phyloP scores from a whole-genome alignment of 2,888 invertebrate species.

The Drosophila engyochracea region DNA sequence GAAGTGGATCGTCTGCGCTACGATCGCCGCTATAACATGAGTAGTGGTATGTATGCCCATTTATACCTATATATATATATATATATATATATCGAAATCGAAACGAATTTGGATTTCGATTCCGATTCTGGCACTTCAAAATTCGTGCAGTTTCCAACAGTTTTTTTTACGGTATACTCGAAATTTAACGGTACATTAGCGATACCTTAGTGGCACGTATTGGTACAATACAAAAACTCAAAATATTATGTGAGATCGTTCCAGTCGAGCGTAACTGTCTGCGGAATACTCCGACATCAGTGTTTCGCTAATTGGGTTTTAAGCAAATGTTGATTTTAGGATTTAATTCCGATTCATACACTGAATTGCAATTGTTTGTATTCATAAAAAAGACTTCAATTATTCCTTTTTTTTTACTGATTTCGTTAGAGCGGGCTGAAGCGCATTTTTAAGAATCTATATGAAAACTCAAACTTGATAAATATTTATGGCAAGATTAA shows the following conservation, averaged over 20 bases:
- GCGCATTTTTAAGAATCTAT: neutral
- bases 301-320: neutral
- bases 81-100: neutral
- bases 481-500: neutral
- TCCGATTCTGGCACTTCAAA: neutral
- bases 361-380: neutral
- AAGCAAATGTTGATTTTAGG: neutral
- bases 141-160: neutral
- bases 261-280: neutral
- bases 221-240: neutral
- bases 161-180: neutral
- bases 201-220: neutral
- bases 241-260: neutral
- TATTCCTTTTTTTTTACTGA: neutral
- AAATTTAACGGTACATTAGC: neutral
- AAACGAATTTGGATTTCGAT: neutral
- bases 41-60: slow-evolving; percentile 75
- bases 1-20: slow-evolving; percentile 87
- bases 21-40: slow-evolving; percentile 83
- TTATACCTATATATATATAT: neutral
- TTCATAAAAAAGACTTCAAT: neutral
- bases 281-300: neutral
- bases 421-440: neutral
- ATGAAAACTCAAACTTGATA: neutral
- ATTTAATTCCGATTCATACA: neutral